Evolutionary conservation across 2,888 invertebrate species (phyloP), one percentile per base, ranked within the genome.

Genomic region (Lasiommata megera): DNA sequence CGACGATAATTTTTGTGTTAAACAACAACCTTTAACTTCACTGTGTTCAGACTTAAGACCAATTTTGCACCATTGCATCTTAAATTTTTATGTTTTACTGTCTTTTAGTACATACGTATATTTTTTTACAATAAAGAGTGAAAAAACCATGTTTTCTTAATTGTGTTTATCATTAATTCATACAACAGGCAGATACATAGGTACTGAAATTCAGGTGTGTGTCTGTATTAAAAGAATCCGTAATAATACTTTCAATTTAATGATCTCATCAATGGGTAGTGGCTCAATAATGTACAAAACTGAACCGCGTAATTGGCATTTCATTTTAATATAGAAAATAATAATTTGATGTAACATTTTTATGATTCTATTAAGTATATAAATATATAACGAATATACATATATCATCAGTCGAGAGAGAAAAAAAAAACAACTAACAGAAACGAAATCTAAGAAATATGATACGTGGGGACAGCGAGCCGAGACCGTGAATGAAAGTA

Each of bases 271-370:
- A 77, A 76, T 75, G 74, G 67, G 79, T 77, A 79, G 79, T 77
- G 80, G 71, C 82, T 82, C 80, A 82, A 76, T 80, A 82, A 85
- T 78, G 82, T 88, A 88, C 86, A 88, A 84, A 66, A 83, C 82
- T 78, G 84, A 85, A 82, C 83, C 77, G 72, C 72, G 60, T 76
- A 72, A 82, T 83, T 81, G 82, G 84, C 84, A 85, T 86, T 73
- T 85, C 82, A 78, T 79, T 85, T 82, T 81, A 82, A 84, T 85
- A 86, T 80, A 82, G 80, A 86, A 87, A 87, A 51, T 86, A 83
- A 86, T 86, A 84, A 80, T 85, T 76, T 84, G 74, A 78, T 73
- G 75, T 80, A 88, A 87, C 83, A 86, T 77, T 76, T 79, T 81
- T 80, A 86, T 72, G 84, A 82, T 79, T 79, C 74, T 77, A 79